These are phyloP conservation scores for Papilio gigon DNA, from an alignment of 2,888 invertebrate genomes.

Conservation along the genomic window DNA sequence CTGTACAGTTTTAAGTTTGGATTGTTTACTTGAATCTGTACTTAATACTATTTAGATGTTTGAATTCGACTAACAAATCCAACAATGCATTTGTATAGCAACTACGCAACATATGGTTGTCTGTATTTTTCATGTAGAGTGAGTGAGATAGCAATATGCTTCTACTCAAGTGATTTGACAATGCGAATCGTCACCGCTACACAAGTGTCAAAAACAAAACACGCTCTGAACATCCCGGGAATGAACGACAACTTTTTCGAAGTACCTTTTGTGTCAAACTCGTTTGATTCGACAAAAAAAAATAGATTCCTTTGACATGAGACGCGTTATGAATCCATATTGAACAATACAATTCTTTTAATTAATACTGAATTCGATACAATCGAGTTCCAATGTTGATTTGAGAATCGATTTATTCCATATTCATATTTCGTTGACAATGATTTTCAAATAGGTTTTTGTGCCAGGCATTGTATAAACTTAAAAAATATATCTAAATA, in stretches of 20 bases:
- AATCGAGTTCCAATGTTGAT: slow-evolving; percentile 6
- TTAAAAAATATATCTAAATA: too few relatives aligned
- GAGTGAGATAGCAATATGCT: background rate
- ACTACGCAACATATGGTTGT: too few relatives aligned
- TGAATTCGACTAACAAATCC: too few relatives aligned
- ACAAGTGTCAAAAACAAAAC: slow-evolving; percentile 34
- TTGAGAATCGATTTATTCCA: background rate
- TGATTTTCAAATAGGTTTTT: background rate
- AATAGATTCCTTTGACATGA: background rate
- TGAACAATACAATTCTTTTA: background rate
- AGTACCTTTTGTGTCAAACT: slow-evolving; percentile 12
- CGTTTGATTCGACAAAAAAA: slow-evolving; percentile 7
- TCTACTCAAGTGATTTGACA: background rate
- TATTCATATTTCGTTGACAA: background rate
- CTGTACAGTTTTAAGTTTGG: too few relatives aligned
- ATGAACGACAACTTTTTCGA: slow-evolving; percentile 32
- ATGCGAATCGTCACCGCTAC: background rate
- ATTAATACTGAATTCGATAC: slow-evolving; percentile 12
- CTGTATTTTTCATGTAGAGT: background rate
- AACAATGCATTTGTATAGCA: too few relatives aligned
- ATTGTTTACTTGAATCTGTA: too few relatives aligned
- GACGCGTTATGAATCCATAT: slow-evolving; percentile 5
- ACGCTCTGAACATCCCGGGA: slow-evolving; percentile 5
- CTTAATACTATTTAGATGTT: too few relatives aligned
- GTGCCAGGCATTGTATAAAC: background rate